These are phyloP conservation scores for Pristis pectinata DNA, from an alignment of 2,797 vertebrate species.

Conservation along the genomic window DNA sequence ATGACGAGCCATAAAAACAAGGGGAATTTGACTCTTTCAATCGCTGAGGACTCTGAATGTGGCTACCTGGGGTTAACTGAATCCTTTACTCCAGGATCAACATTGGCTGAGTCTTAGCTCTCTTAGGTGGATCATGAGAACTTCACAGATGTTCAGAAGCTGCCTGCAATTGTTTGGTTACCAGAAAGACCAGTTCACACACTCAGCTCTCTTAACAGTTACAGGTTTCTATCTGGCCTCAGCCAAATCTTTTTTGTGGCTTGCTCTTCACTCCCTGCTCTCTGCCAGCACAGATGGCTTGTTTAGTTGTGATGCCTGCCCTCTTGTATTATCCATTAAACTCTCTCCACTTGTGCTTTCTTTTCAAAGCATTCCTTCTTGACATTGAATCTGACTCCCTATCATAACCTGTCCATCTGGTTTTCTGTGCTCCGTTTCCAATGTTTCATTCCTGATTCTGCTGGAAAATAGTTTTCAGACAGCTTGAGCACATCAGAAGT, in stretches of 20 bases:
- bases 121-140: background rate
- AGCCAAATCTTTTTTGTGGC: too few species aligned
- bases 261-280: background rate
- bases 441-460: background rate
- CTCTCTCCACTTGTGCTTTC: background rate
- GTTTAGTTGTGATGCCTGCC: background rate
- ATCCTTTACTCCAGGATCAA: background rate
- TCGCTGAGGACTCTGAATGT: background rate
- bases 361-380: background rate
- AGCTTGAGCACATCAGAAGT: background rate
- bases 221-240: background rate
- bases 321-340: background rate
- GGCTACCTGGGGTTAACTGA: background rate
- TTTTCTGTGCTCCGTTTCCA: background rate
- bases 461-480: background rate
- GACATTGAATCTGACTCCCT: background rate
- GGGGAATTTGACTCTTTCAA: background rate
- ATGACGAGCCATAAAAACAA: background rate
- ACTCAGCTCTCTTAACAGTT: background rate
- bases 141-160: background rate
- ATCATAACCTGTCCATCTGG: background rate
- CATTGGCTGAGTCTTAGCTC: background rate
- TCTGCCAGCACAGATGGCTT: background rate
- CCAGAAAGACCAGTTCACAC: background rate
- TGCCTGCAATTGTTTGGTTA: background rate